A percentile compares a stretch with the other conserved stretches of the same genome.
Evolutionary conservation across 2,113 vertebrate genomes (phyloP).

Genomic region (Embiotoca jacksoni): DNA sequence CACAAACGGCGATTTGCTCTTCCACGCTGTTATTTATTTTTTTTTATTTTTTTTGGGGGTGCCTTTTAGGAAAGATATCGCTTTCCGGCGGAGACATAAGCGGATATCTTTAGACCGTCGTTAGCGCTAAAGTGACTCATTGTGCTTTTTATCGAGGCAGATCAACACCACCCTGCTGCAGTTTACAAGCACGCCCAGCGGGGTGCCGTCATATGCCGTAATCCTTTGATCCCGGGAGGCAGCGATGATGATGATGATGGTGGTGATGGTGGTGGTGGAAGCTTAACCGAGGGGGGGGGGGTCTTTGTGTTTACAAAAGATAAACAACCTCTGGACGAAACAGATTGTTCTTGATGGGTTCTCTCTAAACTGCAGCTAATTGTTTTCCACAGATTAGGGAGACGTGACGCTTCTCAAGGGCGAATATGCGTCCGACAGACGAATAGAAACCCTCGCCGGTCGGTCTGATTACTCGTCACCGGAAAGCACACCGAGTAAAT

Average conservation of each 20-base stretch:
- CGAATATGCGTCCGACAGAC: background rate
- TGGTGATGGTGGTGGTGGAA: background rate
- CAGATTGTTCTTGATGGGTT: constrained; percentile 35
- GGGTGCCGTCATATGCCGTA: constrained; percentile 49
- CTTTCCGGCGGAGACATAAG: constrained; percentile 53
- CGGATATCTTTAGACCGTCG: constrained; percentile 50
- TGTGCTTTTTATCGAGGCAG: constrained; percentile 55
- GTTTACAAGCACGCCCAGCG: constrained; percentile 36
- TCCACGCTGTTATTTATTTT: too few species aligned
- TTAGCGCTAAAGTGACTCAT: constrained; percentile 46
- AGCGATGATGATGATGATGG: constrained; percentile 11
- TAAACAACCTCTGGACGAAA: constrained; percentile 2
- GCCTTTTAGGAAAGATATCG: background rate
- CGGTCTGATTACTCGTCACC: too few species aligned
- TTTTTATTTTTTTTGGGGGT: too few species aligned
- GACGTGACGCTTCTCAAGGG: constrained; percentile 12
- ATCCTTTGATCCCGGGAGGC: constrained; percentile 58
- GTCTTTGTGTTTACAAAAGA: constrained; percentile 33
- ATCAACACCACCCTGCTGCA: constrained; percentile 59
- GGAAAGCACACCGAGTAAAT: too few species aligned
- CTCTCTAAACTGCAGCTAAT: constrained; percentile 42
- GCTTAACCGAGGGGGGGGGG: constrained; percentile 11
- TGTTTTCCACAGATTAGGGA: constrained; percentile 9
- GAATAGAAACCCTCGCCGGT: too few species aligned
- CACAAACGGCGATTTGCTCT: too few species aligned